Base-by-base conservation (phyloP, 1,140 invertebrate species). In the Caenorhabditis tropicalis region DNA sequence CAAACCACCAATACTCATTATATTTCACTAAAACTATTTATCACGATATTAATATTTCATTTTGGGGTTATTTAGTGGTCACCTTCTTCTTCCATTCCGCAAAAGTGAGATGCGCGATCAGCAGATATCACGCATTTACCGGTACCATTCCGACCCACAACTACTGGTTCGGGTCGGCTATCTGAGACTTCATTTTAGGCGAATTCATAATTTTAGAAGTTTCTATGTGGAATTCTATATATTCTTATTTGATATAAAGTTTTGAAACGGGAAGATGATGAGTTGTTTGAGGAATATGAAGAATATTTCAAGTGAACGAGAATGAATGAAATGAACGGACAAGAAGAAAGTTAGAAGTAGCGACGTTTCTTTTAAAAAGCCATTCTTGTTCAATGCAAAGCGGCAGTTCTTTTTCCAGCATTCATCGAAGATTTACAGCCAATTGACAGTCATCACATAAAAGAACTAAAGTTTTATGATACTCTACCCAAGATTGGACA, bases 51-150 rank as follows among this genome's bases (percentile, higher is more conserved):
- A 24, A 84, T 33, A 36, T n/a, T 43, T 27, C n/a, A n/a, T 10
- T 74, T 4, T 29, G 46, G 21, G 49, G 43, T 43, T 33, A 84
- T 51, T 27, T 19, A 36, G 29, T 43, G 65, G 36, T 51, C 83
- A 90, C 89, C 88, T 90, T 89, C 90, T 86, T 91, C 90, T 60
- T 86, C 87, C 81, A 90, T 87, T 81, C 89, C 89, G 83, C 89
- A 90, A 79, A 88, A 90, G 81, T 90, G 89, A 15, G 87, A 87
- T 19, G 89, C 90, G 80, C 90, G 90, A 81, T 90, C 89, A 58
- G 89, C 89, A 48, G 90, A 91, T 46, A 90, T 85, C 31, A 90
- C 83, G 56, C 89, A 90, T 56, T 87, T 70, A 46, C 89, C 90
- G 7, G 83, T 88, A 29, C 83, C 86, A 74, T 89, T 91, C 39